Conservation (phyloP, 2,113 vertebrate genomes). For the Pogonocichla stellata region DNA sequence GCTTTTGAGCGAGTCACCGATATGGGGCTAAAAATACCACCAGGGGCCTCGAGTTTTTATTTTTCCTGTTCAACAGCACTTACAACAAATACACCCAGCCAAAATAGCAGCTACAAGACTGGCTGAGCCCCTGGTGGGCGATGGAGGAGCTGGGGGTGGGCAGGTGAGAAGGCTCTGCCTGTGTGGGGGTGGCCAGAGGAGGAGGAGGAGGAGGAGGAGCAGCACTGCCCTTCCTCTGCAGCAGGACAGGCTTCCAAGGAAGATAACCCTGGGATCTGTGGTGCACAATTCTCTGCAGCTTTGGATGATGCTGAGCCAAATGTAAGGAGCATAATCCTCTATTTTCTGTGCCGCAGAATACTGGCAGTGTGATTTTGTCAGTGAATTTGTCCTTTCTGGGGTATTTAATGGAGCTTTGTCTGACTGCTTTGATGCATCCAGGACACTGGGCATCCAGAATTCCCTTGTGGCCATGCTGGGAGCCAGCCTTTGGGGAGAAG, state of each 20-base stretch:
- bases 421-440: neutral
- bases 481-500: neutral
- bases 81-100: neutral
- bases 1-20: neutral
- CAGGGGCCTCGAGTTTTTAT: neutral
- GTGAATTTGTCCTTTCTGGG: neutral
- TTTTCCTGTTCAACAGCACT: neutral
- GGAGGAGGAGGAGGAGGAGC: neutral
- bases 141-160: neutral
- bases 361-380: neutral
- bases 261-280: fast-evolving
- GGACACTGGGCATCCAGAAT: neutral
- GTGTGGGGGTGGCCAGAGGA: fast-evolving
- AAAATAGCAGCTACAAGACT: neutral
- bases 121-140: neutral
- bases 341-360: neutral
- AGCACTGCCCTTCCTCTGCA: neutral
- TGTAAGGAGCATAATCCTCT: neutral
- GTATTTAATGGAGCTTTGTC: neutral
- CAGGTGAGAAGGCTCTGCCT: neutral
- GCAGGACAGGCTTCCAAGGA: neutral
- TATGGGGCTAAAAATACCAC: slow-evolving; percentile 1
- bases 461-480: neutral
- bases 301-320: neutral
- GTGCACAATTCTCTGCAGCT: neutral